phyloP scores from a whole-genome alignment of 2,888 invertebrate genomes.

The Dasypogon diadema region DNA sequence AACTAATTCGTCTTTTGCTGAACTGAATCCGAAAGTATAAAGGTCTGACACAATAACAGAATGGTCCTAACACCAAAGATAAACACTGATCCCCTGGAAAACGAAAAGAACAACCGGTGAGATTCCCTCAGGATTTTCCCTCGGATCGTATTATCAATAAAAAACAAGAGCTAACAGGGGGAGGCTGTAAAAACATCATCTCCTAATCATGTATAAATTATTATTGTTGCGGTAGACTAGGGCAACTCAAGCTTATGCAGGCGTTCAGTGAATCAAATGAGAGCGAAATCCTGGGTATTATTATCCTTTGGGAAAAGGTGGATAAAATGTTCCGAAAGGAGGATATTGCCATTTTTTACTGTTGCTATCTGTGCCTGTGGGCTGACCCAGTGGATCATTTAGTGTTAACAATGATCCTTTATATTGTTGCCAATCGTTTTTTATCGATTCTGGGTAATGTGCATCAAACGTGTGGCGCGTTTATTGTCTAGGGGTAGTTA shows the following conservation, averaged over 20 bases:
- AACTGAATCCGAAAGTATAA: slow-evolving; percentile 14
- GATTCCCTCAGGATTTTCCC: slow-evolving; percentile 40
- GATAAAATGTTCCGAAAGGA: slow-evolving; percentile 37
- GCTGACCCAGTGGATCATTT: slow-evolving; percentile 43
- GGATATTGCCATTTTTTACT: slow-evolving; percentile 43
- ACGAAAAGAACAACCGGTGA: slow-evolving; percentile 21
- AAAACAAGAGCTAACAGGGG: slow-evolving; percentile 48
- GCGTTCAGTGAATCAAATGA: slow-evolving; percentile 35
- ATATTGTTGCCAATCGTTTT: slow-evolving; percentile 35
- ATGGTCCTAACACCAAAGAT: slow-evolving; percentile 54
- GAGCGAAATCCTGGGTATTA: slow-evolving; percentile 35
- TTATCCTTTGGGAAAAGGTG: slow-evolving; percentile 39
- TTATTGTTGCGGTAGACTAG: slow-evolving; percentile 53
- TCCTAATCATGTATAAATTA: slow-evolving; percentile 58
- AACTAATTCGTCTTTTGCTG: background rate
- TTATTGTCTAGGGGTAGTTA: slow-evolving; percentile 11
- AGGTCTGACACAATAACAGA: slow-evolving; percentile 20
- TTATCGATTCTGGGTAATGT: slow-evolving; percentile 29
- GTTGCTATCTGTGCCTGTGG: slow-evolving; percentile 45
- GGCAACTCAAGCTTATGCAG: slow-evolving; percentile 24
- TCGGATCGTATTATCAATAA: slow-evolving; percentile 34
- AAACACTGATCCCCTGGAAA: slow-evolving; percentile 48
- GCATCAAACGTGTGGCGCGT: slow-evolving; percentile 23
- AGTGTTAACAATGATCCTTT: slow-evolving; percentile 43
- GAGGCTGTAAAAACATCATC: slow-evolving; percentile 58